Conservation (phyloP, 1,140 invertebrate genomes). For the Laupala kohalensis region DNA sequence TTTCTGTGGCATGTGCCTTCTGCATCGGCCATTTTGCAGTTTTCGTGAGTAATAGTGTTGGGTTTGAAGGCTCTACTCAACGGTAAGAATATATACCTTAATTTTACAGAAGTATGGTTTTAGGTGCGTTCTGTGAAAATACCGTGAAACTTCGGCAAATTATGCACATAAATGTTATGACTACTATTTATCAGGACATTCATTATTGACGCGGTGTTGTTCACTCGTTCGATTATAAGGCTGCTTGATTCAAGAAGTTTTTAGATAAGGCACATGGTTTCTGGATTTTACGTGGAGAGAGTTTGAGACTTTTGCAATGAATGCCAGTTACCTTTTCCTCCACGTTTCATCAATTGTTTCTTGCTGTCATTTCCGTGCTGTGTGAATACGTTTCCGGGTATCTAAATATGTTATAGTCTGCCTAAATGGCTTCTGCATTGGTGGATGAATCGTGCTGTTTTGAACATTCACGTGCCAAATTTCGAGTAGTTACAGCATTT, state of each 20-base stretch:
- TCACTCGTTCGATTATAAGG: slow-evolving; percentile 9
- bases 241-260: slow-evolving; percentile 24
- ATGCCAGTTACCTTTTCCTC: not conserved
- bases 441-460: slow-evolving; percentile 9
- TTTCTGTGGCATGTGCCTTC: slow-evolving; percentile 43
- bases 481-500: no score
- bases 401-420: not conserved
- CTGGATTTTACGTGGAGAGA: slow-evolving; percentile 21
- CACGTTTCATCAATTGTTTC: not conserved
- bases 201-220: slow-evolving; percentile 6
- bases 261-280: slow-evolving; percentile 33
- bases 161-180: no score
- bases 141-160: no score
- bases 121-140: no score
- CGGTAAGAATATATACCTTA: slow-evolving; percentile 25
- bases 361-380: not conserved
- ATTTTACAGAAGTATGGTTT: not conserved
- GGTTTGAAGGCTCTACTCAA: slow-evolving; percentile 34
- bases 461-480: slow-evolving; percentile 1
- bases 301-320: not conserved
- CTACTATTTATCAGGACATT: no score
- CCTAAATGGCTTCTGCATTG: slow-evolving; percentile 8
- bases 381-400: not conserved
- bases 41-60: slow-evolving; percentile 47
- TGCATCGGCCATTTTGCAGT: slow-evolving; percentile 53